phyloP scores from a whole-genome alignment of 2,113 vertebrate genomes.

The Grallaria varia region DNA sequence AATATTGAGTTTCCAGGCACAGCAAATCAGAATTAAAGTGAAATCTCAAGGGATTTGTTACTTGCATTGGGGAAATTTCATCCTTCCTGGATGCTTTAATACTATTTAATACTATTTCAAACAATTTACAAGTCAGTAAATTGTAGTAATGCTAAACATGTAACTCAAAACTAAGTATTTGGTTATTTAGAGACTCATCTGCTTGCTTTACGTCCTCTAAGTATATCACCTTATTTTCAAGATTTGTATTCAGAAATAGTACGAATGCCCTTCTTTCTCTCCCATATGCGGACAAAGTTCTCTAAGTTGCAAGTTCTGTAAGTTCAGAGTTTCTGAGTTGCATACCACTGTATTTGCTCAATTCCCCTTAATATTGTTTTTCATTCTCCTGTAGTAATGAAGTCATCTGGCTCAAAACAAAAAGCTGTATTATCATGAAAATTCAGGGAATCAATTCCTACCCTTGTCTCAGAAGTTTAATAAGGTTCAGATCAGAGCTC shows the following conservation, averaged over 20 bases:
- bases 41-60: neutral
- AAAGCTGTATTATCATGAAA: neutral
- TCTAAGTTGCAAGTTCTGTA: neutral
- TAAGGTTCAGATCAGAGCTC: neutral
- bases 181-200: neutral
- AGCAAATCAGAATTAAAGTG: neutral
- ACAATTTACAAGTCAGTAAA: neutral
- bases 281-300: neutral
- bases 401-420: neutral
- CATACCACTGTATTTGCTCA: neutral
- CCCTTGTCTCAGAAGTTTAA: neutral
- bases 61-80: neutral
- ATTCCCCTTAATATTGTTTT: neutral
- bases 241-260: neutral
- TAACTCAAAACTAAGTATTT: neutral
- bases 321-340: neutral
- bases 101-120: neutral
- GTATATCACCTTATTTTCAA: neutral
- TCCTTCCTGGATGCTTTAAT: neutral
- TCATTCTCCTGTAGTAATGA: neutral
- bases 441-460: neutral
- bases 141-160: neutral
- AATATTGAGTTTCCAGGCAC: neutral
- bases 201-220: neutral
- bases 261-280: neutral